These are phyloP conservation scores for Lateolabrax maculatus DNA, from an alignment of 2,797 vertebrate genomes.

Conservation along the genomic window DNA sequence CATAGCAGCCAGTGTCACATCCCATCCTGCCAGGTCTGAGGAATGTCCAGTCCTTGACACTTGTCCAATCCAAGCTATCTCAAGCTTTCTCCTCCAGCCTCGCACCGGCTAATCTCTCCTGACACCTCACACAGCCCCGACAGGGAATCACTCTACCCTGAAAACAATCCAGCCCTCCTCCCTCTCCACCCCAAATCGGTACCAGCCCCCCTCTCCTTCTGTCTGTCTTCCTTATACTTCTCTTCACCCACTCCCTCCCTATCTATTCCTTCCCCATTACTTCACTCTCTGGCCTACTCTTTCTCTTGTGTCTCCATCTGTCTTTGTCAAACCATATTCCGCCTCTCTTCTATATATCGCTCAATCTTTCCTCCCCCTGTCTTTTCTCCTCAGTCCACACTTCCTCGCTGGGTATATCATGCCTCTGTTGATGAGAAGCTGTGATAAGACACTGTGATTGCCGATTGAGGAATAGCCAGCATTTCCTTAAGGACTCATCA, in stretches of 20 bases:
- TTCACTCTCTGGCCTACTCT: slow-evolving; percentile 71
- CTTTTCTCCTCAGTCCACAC: slow-evolving; percentile 46
- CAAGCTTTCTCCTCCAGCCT: slow-evolving; percentile 72
- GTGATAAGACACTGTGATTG: slow-evolving; percentile 68
- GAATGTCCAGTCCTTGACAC: slow-evolving; percentile 78
- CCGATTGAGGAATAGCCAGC: slow-evolving; percentile 67
- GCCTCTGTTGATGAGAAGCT: slow-evolving; percentile 76
- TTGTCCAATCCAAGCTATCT: slow-evolving; percentile 80
- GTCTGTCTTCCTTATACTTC: slow-evolving; percentile 74
- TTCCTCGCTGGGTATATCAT: slow-evolving; percentile 62
- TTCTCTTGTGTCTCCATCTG: slow-evolving; percentile 77
- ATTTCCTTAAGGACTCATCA: slow-evolving; percentile 69
- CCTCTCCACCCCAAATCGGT: slow-evolving; percentile 63
- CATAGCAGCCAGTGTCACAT: slow-evolving; percentile 75
- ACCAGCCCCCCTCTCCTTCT: slow-evolving; percentile 48
- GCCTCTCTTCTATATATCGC: slow-evolving; percentile 68
- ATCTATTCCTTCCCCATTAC: slow-evolving; percentile 70
- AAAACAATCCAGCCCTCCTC: slow-evolving; percentile 79
- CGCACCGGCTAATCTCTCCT: slow-evolving; percentile 78
- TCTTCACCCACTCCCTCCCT: slow-evolving; percentile 62
- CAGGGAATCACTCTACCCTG: slow-evolving; percentile 80
- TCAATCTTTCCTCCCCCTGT: slow-evolving; percentile 64
- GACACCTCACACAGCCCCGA: slow-evolving; percentile 77
- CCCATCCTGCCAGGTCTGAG: slow-evolving; percentile 78
- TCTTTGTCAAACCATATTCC: slow-evolving; percentile 79